Base-by-base conservation (phyloP, 1,140 invertebrate genomes). In the Ceratina calcarata region DNA sequence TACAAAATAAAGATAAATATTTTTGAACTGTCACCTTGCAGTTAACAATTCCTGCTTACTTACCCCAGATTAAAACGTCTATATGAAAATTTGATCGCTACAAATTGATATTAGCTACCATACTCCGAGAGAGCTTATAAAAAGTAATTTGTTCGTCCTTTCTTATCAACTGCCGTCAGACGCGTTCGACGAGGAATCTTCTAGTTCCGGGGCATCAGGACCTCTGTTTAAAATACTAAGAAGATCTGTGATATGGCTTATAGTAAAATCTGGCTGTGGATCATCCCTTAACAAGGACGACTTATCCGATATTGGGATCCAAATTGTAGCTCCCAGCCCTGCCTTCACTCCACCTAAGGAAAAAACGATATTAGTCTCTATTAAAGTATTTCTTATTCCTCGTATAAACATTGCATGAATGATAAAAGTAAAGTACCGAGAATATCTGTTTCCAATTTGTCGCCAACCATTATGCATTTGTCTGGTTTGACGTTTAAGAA, bases 401-500 rank as follows among this genome's bases (percentile, higher is more conserved):
- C 16, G n/a, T 16, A 57, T 2, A 4, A 32, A 32, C n/a, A 4
- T 57, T 57, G 55, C 3, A 12, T 61, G 27, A 32, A 60, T 10
- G 18, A 55, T 13, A 55, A 51, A 6, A 20, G 65, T 76, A 51
- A 85, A 74, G 81, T 89, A 90, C 94, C 94, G 77, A 89, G 93
- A 81, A 98, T 97, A 91, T 97, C 97, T 13, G 97, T 97, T 90
- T 97, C 96, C 78, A 97, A 89, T 89, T 97, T 97, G 88, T 97
- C 97, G 13, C 97, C 97, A 84, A 98, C 95, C 96, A 98, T 97
- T 81, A 97, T 94, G 91, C 96, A 97, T 83, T 95, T 94, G 20
- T 94, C 90, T 0, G 97, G 95, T 83, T 95, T 93, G 12, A 97
- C 95, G 76, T 95, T 94, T 53, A 97, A 94, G 85, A 93, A 94